Percentiles rank a stretch among this genome's conserved stretches.
Conservation (phyloP, 92 coral and sea anemone genomes). For the Phenganax marumi region DNA sequence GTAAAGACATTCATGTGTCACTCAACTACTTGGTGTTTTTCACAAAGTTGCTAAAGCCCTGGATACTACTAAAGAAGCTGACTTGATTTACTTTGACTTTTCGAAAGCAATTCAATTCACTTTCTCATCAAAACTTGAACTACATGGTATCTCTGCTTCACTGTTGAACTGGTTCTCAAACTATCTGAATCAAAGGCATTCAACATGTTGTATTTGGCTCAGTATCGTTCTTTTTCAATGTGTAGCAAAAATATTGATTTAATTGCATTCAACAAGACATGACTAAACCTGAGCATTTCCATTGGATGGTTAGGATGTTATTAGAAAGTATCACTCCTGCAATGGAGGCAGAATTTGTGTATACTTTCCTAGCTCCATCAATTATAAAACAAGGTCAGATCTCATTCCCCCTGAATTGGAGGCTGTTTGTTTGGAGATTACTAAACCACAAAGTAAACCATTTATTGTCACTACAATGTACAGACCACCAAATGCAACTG, state of each 20-base stretch:
- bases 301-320: background rate
- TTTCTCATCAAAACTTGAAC: conserved; percentile 19
- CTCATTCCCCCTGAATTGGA: background rate
- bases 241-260: background rate
- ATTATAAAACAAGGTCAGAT: background rate
- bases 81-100: conserved; percentile 5
- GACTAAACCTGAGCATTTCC: background rate
- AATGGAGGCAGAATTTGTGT: background rate
- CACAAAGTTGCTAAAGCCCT: conserved; percentile 14
- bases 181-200: background rate
- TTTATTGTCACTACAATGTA: background rate
- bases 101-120: background rate
- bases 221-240: background rate
- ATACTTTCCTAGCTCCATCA: background rate
- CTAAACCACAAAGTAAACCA: background rate
- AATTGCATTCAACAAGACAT: background rate
- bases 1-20: background rate
- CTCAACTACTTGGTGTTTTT: background rate
- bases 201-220: background rate
- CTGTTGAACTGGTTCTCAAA: background rate
- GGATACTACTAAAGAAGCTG: background rate
- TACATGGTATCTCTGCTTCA: background rate
- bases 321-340: background rate
- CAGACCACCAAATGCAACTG: background rate
- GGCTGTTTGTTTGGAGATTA: background rate